phyloP scores from a whole-genome alignment of 2,888 invertebrate species.

The Lymantria dispar region DNA sequence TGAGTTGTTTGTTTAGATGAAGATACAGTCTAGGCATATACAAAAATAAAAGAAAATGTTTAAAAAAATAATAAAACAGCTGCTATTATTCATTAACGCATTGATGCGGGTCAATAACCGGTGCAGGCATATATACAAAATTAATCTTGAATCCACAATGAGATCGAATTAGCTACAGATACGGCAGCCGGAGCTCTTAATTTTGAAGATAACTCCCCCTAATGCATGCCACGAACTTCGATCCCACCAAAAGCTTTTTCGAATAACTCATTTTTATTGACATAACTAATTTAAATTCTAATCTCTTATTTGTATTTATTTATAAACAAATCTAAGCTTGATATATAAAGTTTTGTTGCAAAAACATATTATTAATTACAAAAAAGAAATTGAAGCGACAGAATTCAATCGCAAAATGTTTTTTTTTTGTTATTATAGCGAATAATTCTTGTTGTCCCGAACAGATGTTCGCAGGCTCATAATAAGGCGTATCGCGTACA shows the following conservation, averaged over 20 bases:
- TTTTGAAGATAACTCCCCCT: slow-evolving; percentile 70
- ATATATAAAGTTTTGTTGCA: slow-evolving; percentile 9
- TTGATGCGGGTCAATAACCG: slow-evolving; percentile 68
- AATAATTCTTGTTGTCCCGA: slow-evolving; percentile 65
- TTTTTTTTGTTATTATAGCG: slow-evolving; percentile 70
- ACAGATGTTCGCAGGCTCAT: slow-evolving; percentile 78
- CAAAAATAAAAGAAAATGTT: slow-evolving; percentile 23
- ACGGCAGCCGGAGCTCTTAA: slow-evolving; percentile 62
- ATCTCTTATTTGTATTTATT: slow-evolving; percentile 6
- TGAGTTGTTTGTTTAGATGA: slow-evolving; percentile 8
- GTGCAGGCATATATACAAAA: slow-evolving; percentile 43
- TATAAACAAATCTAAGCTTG: background rate
- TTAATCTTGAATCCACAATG: slow-evolving; percentile 57
- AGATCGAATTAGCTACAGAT: slow-evolving; percentile 69
- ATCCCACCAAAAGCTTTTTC: slow-evolving; percentile 51
- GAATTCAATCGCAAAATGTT: slow-evolving; percentile 50
- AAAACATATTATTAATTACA: slow-evolving; percentile 25
- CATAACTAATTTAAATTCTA: slow-evolving; percentile 13
- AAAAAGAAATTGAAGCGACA: slow-evolving; percentile 39
- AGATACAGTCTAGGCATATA: slow-evolving; percentile 58
- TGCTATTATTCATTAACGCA: slow-evolving; percentile 73
- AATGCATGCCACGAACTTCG: slow-evolving; percentile 59
- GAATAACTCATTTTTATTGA: slow-evolving; percentile 27
- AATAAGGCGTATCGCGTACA: slow-evolving; percentile 80
- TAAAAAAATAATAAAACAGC: slow-evolving; percentile 20